Evolutionary conservation across 1,140 invertebrate species (phyloP), one percentile per base, ranked within the genome.

Genomic region (Bombus impatiens): DNA sequence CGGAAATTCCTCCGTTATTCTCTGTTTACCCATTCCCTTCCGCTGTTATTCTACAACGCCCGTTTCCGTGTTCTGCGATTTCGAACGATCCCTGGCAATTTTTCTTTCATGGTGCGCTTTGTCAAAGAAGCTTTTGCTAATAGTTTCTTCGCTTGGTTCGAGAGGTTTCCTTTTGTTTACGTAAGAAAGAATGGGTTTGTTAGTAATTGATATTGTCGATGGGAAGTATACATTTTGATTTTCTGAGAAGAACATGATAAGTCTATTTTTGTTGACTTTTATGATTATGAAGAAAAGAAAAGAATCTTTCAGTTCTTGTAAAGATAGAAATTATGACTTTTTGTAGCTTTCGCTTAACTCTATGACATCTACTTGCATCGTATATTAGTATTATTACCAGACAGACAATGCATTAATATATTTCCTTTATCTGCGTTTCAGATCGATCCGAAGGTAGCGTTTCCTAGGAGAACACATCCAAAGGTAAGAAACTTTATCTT

Each of bases 391-490:
- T 67, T 1, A 4, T 67, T 32, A 32, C 18, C 37, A 40, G 1
- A 28, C 3, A 59, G 25, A 6, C 47, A 28, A 47, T 68, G 32
- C 72, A 59, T 42, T 77, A 37, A n/a, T 37, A 35, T n/a, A 4
- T 35, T 35, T 25, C 86, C 87, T 87, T 18, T 90, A 85, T 93
- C 92, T 93, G 93, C 94, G 94, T 98, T 98, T 90, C 97, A 99
- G 99, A 99, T 99, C 96, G 99, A 99, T 95, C 99, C 99, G 92
- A 99, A 99, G 97, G 98, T 99, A 96, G 99, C 99, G 95, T 99
- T 99, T 96, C 99, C 99, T 90, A 98, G 99, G 96, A 97, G 98
- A 97, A 98, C 98, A 96, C 98, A 99, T 97, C 98, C 98, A 96
- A 99, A 99, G 98, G 98, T 99, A 96, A 98, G 98, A 37, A 6